Base-by-base conservation (phyloP, 1,140 invertebrate species). In the Mercenaria mercenaria region DNA sequence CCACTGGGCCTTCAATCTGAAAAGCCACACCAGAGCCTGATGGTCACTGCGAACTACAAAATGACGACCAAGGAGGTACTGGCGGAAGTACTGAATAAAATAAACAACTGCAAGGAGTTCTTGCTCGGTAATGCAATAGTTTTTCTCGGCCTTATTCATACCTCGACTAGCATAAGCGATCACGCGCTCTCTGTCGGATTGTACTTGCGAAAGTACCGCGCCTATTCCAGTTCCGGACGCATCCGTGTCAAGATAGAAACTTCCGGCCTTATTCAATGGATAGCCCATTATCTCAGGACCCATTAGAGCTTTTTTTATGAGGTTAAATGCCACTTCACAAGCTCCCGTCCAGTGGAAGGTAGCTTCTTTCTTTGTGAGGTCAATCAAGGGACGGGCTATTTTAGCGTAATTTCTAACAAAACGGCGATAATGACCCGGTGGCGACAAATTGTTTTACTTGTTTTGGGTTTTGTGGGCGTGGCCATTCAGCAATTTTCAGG, bases 51-150 rank as follows among this genome's bases (percentile, higher is more conserved):
- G 37, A 3, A 94, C 34, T 0, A 84, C 37, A 32, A 94, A 91
- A n/a, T 77, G 41, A 59, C 80, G 26, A 20, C 93, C 90, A 34
- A 86, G 80, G 11, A 93, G 61, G 41, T 93, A 93, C n/a, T 64
- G 77, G 23, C 89, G 43, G 67, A 92, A 93, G 11, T 91, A 34
- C 61, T 90, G 76, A 20, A 90, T 56, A n/a, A 50, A 82, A 64
- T 32, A 61, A 15, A 91, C 43, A 8, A 92, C 83, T 52, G 92
- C 92, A 8, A 92, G 84, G 13, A 93, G 77, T 77, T 93, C 92
- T 59, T 89, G 92, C 18, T 88, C 18, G n/a, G 93, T 93, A 13
- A 89, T 82, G 79, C 93, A 93, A 91, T 97, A 97, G 20, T 96
- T 96, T 87, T 93, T 89, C 92, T 97, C 96, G 18, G 95, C 90